Percentiles rank a stretch among this genome's conserved stretches.
Evolutionary conservation across 2,113 vertebrate species (phyloP).

Genomic region (Sinocyclocheilus anshuiensis): DNA sequence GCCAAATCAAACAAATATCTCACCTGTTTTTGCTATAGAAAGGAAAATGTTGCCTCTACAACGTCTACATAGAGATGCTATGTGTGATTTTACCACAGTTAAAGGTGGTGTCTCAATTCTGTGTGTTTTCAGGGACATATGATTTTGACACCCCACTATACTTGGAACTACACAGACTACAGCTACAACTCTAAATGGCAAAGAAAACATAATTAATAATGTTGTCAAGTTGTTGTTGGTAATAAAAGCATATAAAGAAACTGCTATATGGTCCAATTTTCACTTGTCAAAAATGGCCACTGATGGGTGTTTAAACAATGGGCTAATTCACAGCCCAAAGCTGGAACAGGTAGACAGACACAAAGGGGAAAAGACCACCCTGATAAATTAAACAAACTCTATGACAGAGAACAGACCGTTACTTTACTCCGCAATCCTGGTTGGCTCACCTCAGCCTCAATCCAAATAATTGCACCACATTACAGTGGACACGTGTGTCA

Average conservation of each 20-base stretch:
- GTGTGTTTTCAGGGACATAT: not conserved
- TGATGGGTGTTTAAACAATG: constrained; percentile 67
- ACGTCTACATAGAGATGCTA: not conserved
- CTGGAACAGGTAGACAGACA: constrained; percentile 45
- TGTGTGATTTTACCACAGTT: not conserved
- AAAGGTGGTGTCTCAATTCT: not conserved
- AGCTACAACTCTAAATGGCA: not conserved
- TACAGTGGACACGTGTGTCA: constrained; percentile 17
- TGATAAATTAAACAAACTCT: constrained; percentile 78
- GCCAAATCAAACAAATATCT: constrained; percentile 50
- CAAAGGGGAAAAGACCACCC: constrained; percentile 52
- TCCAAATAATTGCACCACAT: constrained; percentile 59
- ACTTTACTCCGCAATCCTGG: constrained; percentile 58
- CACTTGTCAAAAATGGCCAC: constrained; percentile 29
- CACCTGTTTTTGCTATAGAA: constrained; percentile 11
- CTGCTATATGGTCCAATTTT: not conserved
- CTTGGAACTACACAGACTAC: constrained; percentile 6
- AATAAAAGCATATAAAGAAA: not conserved
- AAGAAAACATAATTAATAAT: constrained; percentile 8
- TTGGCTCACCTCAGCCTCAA: constrained; percentile 50
- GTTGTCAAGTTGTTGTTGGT: not conserved
- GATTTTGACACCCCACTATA: not conserved
- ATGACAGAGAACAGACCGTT: constrained; percentile 69
- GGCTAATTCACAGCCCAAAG: constrained; percentile 68
- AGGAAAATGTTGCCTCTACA: constrained; percentile 11